A percentile compares a stretch with the other conserved stretches of the same genome.
Evolutionary conservation across 2,113 vertebrate genomes (phyloP).

Genomic region (mouse (Mus musculus)): DNA sequence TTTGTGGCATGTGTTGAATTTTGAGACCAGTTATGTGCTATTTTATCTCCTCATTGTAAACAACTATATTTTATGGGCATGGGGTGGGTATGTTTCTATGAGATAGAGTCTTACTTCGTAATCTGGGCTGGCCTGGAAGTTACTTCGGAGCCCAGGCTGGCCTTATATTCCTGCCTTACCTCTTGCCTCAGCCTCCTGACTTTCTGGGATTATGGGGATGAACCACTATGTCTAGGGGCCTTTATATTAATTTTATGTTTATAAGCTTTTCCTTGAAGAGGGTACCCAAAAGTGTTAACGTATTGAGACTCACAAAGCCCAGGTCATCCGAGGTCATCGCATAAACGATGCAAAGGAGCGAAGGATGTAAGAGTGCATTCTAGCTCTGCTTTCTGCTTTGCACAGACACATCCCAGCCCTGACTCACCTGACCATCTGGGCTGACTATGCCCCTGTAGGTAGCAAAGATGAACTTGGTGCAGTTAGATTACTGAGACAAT

Average conservation of each 20-base stretch:
- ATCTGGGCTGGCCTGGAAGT: neutral
- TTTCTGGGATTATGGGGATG: neutral
- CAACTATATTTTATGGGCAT: neutral
- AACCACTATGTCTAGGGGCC: neutral
- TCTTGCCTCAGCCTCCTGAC: neutral
- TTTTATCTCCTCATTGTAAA: neutral
- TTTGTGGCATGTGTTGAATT: neutral
- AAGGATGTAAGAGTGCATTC: too few relatives aligned
- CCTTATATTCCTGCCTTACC: neutral
- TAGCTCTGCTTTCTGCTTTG: neutral
- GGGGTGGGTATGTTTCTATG: rapidly evolving
- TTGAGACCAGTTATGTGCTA: neutral
- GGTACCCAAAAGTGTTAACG: neutral
- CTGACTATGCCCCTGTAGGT: neutral
- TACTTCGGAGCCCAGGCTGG: neutral
- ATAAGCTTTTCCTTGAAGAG: neutral
- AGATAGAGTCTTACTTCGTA: neutral
- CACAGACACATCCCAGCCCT: neutral
- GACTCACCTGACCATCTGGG: neutral
- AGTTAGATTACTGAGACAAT: neutral
- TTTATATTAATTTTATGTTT: neutral
- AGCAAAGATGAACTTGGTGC: neutral
- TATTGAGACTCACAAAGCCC: neutral
- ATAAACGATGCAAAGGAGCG: neutral
- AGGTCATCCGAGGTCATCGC: neutral